Base-by-base conservation (phyloP, 1,140 invertebrate species). In the Hycleus cichorii region DNA sequence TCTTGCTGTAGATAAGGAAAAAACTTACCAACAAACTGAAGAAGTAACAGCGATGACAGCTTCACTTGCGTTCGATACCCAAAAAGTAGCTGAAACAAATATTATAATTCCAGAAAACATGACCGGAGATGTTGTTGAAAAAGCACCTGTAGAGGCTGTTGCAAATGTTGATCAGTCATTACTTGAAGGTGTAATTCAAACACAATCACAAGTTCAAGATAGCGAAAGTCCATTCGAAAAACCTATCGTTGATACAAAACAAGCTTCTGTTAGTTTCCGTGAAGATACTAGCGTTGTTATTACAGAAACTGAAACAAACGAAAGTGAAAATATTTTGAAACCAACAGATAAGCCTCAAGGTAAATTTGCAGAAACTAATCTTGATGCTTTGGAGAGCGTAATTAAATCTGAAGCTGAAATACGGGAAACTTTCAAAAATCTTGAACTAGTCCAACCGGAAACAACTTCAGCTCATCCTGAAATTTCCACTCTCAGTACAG, bases 401-500 rank as follows among this genome's bases (percentile, higher is more conserved):
- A 58, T 58, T 70, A 76, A 59, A 74, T 76, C 65, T 71, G 78
- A 18, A 72, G 77, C 57, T 67, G 70, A 56, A 71, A 77, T 53
- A 72, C 76, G 63, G 78, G 83, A 55, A 73, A 71, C 8, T 4
- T 53, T 53, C n/a, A 68, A 78, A 64, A 78, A 81, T 53, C 67
- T 85, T 10, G 74, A 78, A 52, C 60, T 82, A 39, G 66, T 80
- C 18, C 77, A 82, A 51, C 82, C 84, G 73, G 63, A 70, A 2
- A 67, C 76, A 42, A 72, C 39, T 3, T 74, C 59, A 32, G 79
- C 78, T 27, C 68, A 68, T 7, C 56, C 70, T n/a, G 72, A 76
- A 47, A 73, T 80, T 52, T 58, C 75, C 47, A 70, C 72, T 7
- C 66, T 76, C 59, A 70, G 74, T 55, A 74, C 76, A 59, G 39